These are phyloP conservation scores for Syngnathus acus DNA, from an alignment of 2,797 vertebrate species.

Conservation along the genomic window DNA sequence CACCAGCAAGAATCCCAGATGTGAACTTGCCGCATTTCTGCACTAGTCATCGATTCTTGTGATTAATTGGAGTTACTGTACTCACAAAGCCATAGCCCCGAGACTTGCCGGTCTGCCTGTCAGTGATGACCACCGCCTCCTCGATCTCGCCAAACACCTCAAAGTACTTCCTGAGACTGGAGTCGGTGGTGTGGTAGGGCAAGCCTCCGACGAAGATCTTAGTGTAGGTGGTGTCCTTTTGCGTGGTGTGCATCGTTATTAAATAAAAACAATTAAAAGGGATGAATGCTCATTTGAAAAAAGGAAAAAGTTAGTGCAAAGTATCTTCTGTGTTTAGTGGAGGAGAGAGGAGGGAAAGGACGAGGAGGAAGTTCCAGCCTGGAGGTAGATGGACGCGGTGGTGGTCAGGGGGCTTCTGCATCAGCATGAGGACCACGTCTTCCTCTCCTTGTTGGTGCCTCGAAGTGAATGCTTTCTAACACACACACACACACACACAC, in stretches of 20 bases:
- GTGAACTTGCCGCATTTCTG: neutral
- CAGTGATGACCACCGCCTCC: slow-evolving; percentile 93
- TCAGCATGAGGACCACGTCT: neutral
- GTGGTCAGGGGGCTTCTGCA: slow-evolving; percentile 34
- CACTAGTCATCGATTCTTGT: neutral
- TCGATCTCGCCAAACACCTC: slow-evolving; percentile 96
- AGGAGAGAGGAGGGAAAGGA: slow-evolving; percentile 10
- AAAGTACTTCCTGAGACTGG: slow-evolving; percentile 94
- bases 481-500: too few relatives aligned
- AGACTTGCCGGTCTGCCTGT: slow-evolving; percentile 92
- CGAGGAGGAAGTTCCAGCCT: slow-evolving; percentile 25
- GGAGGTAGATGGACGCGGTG: slow-evolving; percentile 7
- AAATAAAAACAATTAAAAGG: slow-evolving; percentile 58
- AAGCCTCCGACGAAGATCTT: slow-evolving; percentile 95
- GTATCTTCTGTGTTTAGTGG: slow-evolving; percentile 58
- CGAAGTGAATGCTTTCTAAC: neutral
- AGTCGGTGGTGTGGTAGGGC: slow-evolving; percentile 94
- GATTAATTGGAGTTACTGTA: slow-evolving; percentile 23
- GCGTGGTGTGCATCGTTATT: slow-evolving; percentile 88
- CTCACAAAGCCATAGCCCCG: slow-evolving; percentile 96
- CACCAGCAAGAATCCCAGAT: neutral
- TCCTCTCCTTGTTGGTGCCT: neutral
- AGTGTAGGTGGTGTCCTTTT: slow-evolving; percentile 95
- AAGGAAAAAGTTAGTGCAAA: slow-evolving; percentile 61
- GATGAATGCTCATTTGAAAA: slow-evolving; percentile 7